Evolutionary conservation across 37 sponge, comb jelly and placozoan genomes (phyloP).

Genomic region (Geodia barretti): DNA sequence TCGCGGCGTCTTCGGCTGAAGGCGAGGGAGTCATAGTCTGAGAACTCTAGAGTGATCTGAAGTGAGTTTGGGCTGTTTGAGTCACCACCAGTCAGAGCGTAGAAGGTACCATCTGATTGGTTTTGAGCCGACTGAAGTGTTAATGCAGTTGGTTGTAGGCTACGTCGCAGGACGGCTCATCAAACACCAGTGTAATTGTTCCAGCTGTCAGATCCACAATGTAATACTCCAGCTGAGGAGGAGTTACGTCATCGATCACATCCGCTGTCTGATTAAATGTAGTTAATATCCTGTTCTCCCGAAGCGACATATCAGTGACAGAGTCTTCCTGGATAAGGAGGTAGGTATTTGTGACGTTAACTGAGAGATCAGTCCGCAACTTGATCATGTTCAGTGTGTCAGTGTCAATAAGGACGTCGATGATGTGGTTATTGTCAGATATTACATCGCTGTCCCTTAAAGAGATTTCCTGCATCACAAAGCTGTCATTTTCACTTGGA

Average conservation of each 20-base stretch:
- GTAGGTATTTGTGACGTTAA: conserved; percentile 51
- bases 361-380: conserved; percentile 60
- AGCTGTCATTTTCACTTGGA: conserved; percentile 18
- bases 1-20: no score
- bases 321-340: conserved; percentile 24
- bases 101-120: conserved; percentile 27
- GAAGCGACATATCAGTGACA: conserved; percentile 58
- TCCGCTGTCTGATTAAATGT: conserved; percentile 1
- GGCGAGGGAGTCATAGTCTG: conserved; percentile 62
- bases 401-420: conserved; percentile 56
- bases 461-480: neutral
- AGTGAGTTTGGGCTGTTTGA: conserved; percentile 69
- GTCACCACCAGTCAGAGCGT: conserved; percentile 61
- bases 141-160: conserved; percentile 54
- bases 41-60: conserved; percentile 41
- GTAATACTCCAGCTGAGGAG: conserved; percentile 55
- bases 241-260: conserved; percentile 25
- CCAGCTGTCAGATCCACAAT: conserved; percentile 63
- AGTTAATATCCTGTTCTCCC: conserved; percentile 16
- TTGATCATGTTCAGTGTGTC: conserved; percentile 71
- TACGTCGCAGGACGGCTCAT: conserved; percentile 76
- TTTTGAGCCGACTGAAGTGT: conserved; percentile 70
- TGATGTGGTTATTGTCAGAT: conserved; percentile 33
- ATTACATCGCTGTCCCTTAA: conserved; percentile 34
- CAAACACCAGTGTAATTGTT: conserved; percentile 55